These are phyloP conservation scores for Corythornis leucogaster DNA, from an alignment of 2,797 vertebrate species.

Conservation along the genomic window DNA sequence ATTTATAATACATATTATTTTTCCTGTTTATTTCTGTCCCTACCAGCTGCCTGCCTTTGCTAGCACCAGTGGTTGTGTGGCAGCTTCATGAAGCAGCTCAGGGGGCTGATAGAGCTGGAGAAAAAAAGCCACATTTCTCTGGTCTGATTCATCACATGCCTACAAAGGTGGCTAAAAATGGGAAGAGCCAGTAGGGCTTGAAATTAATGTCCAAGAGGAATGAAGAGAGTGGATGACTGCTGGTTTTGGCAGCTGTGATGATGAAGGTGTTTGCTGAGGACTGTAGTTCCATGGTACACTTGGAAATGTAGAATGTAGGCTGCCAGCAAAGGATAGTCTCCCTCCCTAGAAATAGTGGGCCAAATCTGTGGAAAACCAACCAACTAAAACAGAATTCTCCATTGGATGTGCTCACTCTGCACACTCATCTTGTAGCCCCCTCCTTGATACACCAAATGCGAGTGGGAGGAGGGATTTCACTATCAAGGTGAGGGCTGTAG, in stretches of 20 bases:
- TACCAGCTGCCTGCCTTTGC: not conserved
- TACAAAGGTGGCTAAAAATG: not conserved
- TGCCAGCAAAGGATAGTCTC: not conserved
- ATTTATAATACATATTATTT: not conserved
- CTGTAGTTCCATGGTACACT: not conserved
- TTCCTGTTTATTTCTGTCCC: not conserved
- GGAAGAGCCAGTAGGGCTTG: not conserved
- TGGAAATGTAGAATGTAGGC: not conserved
- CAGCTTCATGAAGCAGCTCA: not conserved
- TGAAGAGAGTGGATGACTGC: not conserved
- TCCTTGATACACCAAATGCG: not conserved
- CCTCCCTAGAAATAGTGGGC: not conserved
- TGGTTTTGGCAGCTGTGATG: not conserved
- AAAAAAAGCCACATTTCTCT: not conserved
- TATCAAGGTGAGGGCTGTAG: not conserved
- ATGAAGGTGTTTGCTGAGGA: not conserved
- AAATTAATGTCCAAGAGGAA: not conserved
- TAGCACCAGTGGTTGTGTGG: not conserved
- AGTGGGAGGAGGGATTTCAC: not conserved
- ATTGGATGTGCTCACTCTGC: not conserved
- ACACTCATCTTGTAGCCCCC: not conserved
- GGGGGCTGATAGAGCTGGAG: not conserved
- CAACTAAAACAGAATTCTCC: not conserved
- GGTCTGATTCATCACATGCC: not conserved
- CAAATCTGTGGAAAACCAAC: not conserved